Evolutionary conservation across 2,888 invertebrate species (phyloP).

Genomic region (Julus scandinavius): DNA sequence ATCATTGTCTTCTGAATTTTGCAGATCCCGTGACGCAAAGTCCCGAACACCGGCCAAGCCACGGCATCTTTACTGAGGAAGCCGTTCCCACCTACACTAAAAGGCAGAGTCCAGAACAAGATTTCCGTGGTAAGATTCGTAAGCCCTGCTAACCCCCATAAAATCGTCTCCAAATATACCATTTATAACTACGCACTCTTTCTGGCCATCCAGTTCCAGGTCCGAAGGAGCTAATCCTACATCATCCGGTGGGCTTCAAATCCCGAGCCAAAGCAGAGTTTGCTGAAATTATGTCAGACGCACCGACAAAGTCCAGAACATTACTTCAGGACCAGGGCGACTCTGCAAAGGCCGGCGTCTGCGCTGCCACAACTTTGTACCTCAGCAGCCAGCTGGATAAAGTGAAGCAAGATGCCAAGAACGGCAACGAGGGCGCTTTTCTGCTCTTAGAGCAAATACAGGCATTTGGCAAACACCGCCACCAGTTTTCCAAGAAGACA

Average conservation of each 20-base stretch:
- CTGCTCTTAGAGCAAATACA: not conserved
- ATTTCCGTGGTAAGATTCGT: too few relatives aligned
- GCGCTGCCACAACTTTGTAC: not conserved
- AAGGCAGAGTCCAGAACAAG: too few relatives aligned
- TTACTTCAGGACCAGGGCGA: too few relatives aligned
- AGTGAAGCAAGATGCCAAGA: conserved; percentile 4
- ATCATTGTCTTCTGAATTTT: too few relatives aligned
- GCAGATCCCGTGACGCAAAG: too few relatives aligned
- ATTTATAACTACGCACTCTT: too few relatives aligned
- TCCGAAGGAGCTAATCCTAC: not conserved
- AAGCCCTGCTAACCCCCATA: too few relatives aligned
- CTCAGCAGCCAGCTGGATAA: conserved; percentile 1
- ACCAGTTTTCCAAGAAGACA: not conserved
- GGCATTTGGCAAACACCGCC: not conserved
- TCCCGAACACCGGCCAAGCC: too few relatives aligned
- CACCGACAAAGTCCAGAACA: not conserved
- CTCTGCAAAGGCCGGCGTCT: not conserved
- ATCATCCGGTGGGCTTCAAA: not conserved
- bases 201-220: not conserved
- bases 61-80: too few relatives aligned
- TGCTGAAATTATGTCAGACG: not conserved
- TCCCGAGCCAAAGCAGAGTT: not conserved
- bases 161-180: too few relatives aligned
- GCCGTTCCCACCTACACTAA: too few relatives aligned
- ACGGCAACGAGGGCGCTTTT: not conserved